Base-by-base conservation (phyloP, 1,140 invertebrate genomes). In the Monochamus saltuarius region DNA sequence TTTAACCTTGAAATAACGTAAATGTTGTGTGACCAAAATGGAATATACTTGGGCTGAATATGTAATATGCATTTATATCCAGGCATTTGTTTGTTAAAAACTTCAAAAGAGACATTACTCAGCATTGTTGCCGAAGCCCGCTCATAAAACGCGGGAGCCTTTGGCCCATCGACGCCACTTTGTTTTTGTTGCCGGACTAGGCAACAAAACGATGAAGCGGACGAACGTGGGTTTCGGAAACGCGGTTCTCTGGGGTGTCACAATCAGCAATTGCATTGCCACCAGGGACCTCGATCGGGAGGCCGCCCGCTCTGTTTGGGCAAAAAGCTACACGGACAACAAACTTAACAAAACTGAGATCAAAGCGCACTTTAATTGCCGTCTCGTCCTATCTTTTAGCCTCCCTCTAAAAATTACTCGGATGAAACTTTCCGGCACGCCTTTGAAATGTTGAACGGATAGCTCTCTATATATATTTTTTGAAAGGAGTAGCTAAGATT, bases 261-360 rank as follows among this genome's bases (percentile, higher is more conserved):
- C 51, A 53, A 53, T 53, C 51, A 53, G 51, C 51, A 40, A 53
- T 53, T 53, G 51, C 16, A 53, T 53, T 53, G 39, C 14, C 51
- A 53, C 51, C 14, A 22, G 36, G 51, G 37, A 50, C 47, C 35
- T n/a, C 36, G 51, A 53, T 53, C 40, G 51, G 51, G 22, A 2
- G 22, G 22, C 29, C 37, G 37, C 37, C 29, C 16, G 51, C 51
- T 40, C 40, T 53, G 51, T 53, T 53, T 9, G n/a, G 51, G 40
- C 40, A 53, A 53, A 53, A 53, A 53, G 51, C 51, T 53, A 11
- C 35, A 53, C 37, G 51, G 29, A 53, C 51, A 53, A 53, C 51
- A 53, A 53, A 39, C 49, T 51, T 9, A 36, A 29, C 34, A 51
- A 51, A 51, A 14, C 40, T 46, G 36, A 38, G 51, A 39, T 53